Conservation (phyloP, 1,140 invertebrate species). For the Wiebesia pumilae region DNA sequence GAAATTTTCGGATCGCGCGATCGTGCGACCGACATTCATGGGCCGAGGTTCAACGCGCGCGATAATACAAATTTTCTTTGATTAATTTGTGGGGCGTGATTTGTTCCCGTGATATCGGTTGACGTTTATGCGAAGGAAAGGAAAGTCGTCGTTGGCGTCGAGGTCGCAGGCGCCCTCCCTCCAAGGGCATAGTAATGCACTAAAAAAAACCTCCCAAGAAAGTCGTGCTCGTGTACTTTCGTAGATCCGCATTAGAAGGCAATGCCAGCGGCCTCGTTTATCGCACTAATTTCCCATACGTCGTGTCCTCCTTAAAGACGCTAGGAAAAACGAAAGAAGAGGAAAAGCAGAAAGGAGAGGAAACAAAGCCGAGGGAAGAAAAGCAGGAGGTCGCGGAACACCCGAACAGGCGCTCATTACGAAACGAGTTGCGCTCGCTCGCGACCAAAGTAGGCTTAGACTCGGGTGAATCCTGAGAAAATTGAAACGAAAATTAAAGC, state of each 20-base stretch:
- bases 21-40: no score
- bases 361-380: background rate
- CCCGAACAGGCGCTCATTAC: background rate
- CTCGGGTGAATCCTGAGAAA: background rate
- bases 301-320: background rate
- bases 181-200: no score
- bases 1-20: no score
- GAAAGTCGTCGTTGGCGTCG: no score
- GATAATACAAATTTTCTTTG: no score
- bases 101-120: no score
- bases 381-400: background rate
- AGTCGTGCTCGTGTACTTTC: background rate
- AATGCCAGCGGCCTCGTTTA: background rate
- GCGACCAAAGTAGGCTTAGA: constrained; percentile 12
- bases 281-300: background rate
- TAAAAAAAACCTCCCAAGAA: background rate
- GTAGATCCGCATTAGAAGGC: background rate
- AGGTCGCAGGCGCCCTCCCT: no score
- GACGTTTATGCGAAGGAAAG: no score
- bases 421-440: background rate
- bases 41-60: no score
- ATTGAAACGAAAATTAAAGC: background rate
- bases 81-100: no score
- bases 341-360: background rate
- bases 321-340: background rate